phyloP scores from a whole-genome alignment of 2,888 invertebrate genomes.

The Diogma glabrata region DNA sequence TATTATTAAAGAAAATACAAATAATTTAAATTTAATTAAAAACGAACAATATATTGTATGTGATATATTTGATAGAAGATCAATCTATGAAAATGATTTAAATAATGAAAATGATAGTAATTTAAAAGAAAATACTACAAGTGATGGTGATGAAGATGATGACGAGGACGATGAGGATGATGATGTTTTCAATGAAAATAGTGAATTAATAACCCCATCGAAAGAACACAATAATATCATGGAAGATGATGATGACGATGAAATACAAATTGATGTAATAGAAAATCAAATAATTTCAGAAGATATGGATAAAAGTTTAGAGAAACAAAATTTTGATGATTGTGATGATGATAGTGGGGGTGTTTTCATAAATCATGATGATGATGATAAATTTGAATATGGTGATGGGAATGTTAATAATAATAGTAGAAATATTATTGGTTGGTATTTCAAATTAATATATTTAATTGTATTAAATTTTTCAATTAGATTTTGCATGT shows the following conservation, averaged over 20 bases:
- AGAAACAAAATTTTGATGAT: constrained; percentile 29
- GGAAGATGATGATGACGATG: constrained; percentile 12
- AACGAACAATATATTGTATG: neutral
- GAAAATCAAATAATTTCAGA: constrained; percentile 7
- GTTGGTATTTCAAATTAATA: constrained; percentile 5
- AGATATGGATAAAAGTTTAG: constrained; percentile 26
- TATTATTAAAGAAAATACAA: constrained; percentile 6
- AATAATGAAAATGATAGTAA: constrained; percentile 2
- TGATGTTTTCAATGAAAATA: constrained; percentile 11
- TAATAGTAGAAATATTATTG: constrained; percentile 16
- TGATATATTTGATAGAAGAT: constrained; percentile 10
- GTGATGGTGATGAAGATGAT: constrained; percentile 20
- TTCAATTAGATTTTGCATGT: neutral
- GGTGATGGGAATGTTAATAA: constrained; percentile 23
- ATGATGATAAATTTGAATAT: constrained; percentile 15
- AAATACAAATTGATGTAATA: constrained; percentile 14
- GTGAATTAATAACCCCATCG: constrained; percentile 21
- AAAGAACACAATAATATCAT: constrained; percentile 20
- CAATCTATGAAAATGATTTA: constrained; percentile 9
- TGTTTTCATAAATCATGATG: constrained; percentile 21
- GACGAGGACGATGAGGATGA: constrained; percentile 30
- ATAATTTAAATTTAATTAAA: neutral
- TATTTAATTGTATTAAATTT: neutral
- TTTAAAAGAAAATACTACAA: constrained; percentile 22
- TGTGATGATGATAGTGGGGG: constrained; percentile 25